Percentiles rank a stretch among this genome's conserved stretches.
These are phyloP conservation scores for Portevinia maculata DNA, from an alignment of 2,888 invertebrate genomes.

Conservation along the genomic window DNA sequence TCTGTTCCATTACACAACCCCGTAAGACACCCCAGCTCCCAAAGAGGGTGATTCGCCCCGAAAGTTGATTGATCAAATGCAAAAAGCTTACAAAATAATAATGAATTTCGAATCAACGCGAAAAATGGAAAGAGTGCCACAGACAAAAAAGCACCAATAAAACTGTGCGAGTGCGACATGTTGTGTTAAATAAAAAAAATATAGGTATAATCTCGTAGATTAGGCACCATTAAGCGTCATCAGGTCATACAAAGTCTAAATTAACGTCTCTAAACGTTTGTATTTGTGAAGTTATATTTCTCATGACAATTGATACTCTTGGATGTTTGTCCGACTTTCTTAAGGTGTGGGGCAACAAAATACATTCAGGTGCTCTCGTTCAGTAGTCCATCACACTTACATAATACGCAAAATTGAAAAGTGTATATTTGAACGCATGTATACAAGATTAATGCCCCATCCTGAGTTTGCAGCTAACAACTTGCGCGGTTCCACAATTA, in stretches of 20 bases:
- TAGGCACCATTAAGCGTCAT: too few relatives aligned
- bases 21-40: not conserved
- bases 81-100: not conserved
- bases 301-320: too few relatives aligned
- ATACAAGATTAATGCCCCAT: not conserved
- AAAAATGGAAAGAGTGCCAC: constrained; percentile 3
- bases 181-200: too few relatives aligned
- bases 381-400: too few relatives aligned
- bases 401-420: constrained; percentile 12
- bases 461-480: too few relatives aligned
- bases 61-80: constrained; percentile 26
- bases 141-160: not conserved
- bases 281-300: too few relatives aligned
- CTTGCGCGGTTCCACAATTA: not conserved
- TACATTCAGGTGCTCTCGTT: too few relatives aligned
- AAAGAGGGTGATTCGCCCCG: not conserved
- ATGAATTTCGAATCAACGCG: constrained; percentile 1
- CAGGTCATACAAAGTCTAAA: too few relatives aligned
- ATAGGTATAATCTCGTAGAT: too few relatives aligned
- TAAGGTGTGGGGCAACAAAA: too few relatives aligned
- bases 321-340: too few relatives aligned
- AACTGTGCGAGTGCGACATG: constrained; percentile 22
- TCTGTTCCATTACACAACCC: not conserved
- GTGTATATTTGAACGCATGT: constrained; percentile 8
- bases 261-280: too few relatives aligned